Conservation (phyloP, 2,888 invertebrate species). For the Pandemis cinnamomeana region DNA sequence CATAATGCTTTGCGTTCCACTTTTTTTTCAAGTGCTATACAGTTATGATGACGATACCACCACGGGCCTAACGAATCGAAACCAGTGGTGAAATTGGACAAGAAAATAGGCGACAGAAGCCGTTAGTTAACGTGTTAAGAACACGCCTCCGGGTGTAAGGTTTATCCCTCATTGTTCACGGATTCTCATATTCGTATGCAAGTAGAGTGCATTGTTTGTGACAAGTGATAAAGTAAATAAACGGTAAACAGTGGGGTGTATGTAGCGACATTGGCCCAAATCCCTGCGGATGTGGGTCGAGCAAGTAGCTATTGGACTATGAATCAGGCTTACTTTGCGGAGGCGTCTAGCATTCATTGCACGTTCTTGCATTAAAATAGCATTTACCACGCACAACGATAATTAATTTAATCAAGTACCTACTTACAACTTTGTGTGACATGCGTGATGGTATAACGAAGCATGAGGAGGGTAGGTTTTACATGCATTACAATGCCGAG, state of each 20-base stretch:
- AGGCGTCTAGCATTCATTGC: no score
- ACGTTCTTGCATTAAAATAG: no score
- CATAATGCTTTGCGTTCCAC: conserved; percentile 16
- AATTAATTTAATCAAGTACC: no score
- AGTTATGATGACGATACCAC: conserved; percentile 29
- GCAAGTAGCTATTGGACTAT: no score
- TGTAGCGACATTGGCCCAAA: background rate
- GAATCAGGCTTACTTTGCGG: no score
- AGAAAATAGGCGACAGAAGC: conserved; percentile 8
- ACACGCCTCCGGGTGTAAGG: background rate
- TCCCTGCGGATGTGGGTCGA: background rate
- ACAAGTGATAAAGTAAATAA: background rate
- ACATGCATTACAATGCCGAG: no score
- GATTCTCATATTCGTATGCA: conserved; percentile 37
- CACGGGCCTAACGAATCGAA: conserved; percentile 36
- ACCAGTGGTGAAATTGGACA: conserved; percentile 32
- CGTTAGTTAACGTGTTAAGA: conserved; percentile 23
- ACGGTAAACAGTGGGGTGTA: conserved; percentile 9
- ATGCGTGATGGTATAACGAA: no score
- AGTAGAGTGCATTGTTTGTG: conserved; percentile 32
- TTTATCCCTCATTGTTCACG: conserved; percentile 36
- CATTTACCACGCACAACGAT: no score
- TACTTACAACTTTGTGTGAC: no score
- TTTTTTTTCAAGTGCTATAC: conserved; percentile 18
- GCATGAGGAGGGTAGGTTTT: no score